phyloP scores from a whole-genome alignment of 2,888 invertebrate genomes.

The Papilio elwesi region DNA sequence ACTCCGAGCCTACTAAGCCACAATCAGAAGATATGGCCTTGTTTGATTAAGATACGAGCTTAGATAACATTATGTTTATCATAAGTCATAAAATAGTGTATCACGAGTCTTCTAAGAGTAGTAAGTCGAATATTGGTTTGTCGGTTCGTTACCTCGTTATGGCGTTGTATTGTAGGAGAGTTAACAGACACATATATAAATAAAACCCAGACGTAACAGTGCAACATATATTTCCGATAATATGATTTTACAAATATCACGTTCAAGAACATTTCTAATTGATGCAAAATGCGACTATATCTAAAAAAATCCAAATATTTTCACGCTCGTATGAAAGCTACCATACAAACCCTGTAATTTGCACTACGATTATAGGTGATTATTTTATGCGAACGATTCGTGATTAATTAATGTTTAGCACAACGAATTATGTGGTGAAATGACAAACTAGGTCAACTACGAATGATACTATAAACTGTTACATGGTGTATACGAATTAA shows the following conservation, averaged over 20 bases:
- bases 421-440: conserved; percentile 41
- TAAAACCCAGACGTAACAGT: conserved; percentile 79
- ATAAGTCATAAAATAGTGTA: conserved; percentile 46
- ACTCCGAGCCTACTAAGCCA: conserved; percentile 47
- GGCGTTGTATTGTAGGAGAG: conserved; percentile 31
- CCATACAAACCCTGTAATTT: conserved; percentile 34
- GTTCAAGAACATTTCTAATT: conserved; percentile 53
- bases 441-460: conserved; percentile 32
- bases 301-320: conserved; percentile 9
- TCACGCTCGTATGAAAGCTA: conserved; percentile 26
- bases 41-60: conserved; percentile 62
- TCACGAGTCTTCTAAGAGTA: conserved; percentile 49
- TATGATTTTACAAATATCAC: conserved; percentile 80
- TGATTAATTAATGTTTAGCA: conserved; percentile 49
- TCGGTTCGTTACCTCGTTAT: conserved; percentile 24
- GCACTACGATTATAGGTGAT: conserved; percentile 24
- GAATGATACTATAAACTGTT: conserved; percentile 38
- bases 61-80: conserved; percentile 52
- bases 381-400: conserved; percentile 9
- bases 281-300: conserved; percentile 20
- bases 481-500: conserved; percentile 39
- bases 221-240: conserved; percentile 81
- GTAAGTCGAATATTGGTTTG: neutral
- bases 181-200: conserved; percentile 59
- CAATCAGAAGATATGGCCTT: conserved; percentile 56